Percentiles rank a stretch among this genome's conserved stretches.
These are phyloP conservation scores for Chamaea fasciata DNA, from an alignment of 2,113 vertebrate genomes.

Conservation along the genomic window DNA sequence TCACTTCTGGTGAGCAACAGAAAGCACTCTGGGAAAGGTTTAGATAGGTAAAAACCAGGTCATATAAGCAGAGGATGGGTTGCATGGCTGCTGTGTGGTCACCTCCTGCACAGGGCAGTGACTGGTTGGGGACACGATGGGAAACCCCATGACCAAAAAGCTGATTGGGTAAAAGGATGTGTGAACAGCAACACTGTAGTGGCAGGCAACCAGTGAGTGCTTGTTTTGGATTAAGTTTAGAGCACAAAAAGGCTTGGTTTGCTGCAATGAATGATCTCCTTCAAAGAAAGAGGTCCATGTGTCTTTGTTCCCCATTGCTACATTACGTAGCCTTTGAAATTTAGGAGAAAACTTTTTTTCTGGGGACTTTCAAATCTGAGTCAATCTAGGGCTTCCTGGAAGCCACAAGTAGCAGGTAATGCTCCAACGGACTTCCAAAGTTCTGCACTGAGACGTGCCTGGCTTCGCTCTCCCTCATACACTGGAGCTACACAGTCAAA, in stretches of 20 bases:
- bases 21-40: not conserved
- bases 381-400: not conserved
- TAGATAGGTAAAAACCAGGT: not conserved
- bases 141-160: not conserved
- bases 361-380: not conserved
- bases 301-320: not conserved
- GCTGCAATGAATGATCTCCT: not conserved
- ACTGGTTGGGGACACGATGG: rapidly evolving
- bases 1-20: not conserved
- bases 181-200: not conserved
- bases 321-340: not conserved
- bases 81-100: not conserved
- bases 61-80: rapidly evolving
- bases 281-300: rapidly evolving
- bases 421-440: not conserved
- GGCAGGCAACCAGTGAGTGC: not conserved
- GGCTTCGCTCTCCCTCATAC: rapidly evolving
- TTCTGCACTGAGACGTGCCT: not conserved
- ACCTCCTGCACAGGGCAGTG: not conserved
- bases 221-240: not conserved
- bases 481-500: not conserved
- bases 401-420: not conserved
- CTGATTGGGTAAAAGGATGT: not conserved
- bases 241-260: not conserved
- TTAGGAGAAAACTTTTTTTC: not conserved